Conservation (phyloP, 1,140 invertebrate species). For the Drosophila orosa region DNA sequence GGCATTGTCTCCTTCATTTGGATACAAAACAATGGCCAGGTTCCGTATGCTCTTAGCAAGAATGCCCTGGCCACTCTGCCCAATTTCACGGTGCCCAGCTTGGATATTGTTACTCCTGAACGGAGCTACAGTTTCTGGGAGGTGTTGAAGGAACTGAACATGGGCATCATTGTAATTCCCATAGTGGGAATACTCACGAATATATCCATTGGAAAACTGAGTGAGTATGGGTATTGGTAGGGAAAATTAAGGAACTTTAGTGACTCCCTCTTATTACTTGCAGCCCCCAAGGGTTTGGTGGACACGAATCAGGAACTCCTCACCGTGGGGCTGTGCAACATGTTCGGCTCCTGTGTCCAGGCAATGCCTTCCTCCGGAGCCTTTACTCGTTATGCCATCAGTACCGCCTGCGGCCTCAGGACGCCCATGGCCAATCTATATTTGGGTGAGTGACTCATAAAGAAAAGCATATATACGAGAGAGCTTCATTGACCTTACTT, state of each 20-base stretch:
- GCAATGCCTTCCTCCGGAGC: conserved; percentile 92
- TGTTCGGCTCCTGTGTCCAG: conserved; percentile 90
- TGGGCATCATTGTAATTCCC: conserved; percentile 90
- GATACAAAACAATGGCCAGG: conserved; percentile 32
- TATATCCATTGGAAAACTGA: conserved; percentile 94
- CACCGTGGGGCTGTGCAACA: conserved; percentile 89
- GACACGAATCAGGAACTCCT: conserved; percentile 90
- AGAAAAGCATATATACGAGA: neutral
- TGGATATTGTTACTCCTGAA: conserved; percentile 86
- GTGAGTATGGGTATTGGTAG: conserved; percentile 85
- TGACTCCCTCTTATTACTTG: neutral
- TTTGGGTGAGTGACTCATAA: conserved; percentile 82
- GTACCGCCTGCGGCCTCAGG: conserved; percentile 89
- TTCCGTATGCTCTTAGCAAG: conserved; percentile 68
- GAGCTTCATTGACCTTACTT: neutral
- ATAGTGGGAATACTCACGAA: conserved; percentile 93
- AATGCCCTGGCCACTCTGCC: conserved; percentile 88
- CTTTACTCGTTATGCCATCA: conserved; percentile 91
- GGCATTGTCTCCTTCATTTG: conserved; percentile 87
- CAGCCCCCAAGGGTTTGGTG: conserved; percentile 84
- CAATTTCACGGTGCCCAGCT: conserved; percentile 86
- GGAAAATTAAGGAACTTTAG: neutral
- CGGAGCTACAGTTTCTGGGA: conserved; percentile 86
- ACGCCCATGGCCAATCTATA: conserved; percentile 91
- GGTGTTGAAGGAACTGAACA: conserved; percentile 88